Conservation (phyloP, 2,888 invertebrate genomes). For the Cenopis cana region DNA sequence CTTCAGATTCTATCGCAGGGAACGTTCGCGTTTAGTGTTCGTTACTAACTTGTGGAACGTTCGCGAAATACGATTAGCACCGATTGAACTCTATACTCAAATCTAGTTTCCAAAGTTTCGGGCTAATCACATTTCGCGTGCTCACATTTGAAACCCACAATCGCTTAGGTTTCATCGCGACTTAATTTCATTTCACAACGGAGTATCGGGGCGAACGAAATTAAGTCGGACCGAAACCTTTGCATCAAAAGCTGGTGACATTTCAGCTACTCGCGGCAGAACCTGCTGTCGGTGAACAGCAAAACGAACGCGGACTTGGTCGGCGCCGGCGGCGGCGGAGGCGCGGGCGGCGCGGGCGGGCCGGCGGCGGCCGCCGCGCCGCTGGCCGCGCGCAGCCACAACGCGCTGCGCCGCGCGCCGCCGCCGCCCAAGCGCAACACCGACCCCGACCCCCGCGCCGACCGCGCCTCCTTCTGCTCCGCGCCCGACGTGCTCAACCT, state of each 20-base stretch:
- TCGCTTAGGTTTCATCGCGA: neutral
- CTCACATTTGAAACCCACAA: neutral
- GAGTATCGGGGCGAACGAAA: no score
- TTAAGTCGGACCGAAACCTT: no score
- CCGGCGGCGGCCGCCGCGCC: constrained; percentile 70
- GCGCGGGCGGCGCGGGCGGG: constrained; percentile 62
- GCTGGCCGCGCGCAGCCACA: constrained; percentile 85
- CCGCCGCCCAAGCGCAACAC: constrained; percentile 72
- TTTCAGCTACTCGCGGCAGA: constrained; percentile 95
- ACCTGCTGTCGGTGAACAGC: constrained; percentile 90
- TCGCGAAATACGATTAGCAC: constrained; percentile 4
- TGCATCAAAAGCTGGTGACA: constrained; percentile 38
- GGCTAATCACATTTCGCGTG: neutral
- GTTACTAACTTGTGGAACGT: constrained; percentile 1
- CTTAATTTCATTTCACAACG: no score
- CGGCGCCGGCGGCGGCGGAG: constrained; percentile 61
- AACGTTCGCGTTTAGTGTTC: neutral
- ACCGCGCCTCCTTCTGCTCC: constrained; percentile 78
- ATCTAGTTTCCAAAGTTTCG: neutral
- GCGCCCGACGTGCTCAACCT: constrained; percentile 86
- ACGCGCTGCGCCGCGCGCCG: constrained; percentile 72
- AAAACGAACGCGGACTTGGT: constrained; percentile 89
- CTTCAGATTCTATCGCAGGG: no score
- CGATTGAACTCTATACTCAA: neutral
- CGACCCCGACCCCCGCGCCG: constrained; percentile 55